Evolutionary conservation across 2,113 vertebrate species (phyloP).

Genomic region (Columba livia): DNA sequence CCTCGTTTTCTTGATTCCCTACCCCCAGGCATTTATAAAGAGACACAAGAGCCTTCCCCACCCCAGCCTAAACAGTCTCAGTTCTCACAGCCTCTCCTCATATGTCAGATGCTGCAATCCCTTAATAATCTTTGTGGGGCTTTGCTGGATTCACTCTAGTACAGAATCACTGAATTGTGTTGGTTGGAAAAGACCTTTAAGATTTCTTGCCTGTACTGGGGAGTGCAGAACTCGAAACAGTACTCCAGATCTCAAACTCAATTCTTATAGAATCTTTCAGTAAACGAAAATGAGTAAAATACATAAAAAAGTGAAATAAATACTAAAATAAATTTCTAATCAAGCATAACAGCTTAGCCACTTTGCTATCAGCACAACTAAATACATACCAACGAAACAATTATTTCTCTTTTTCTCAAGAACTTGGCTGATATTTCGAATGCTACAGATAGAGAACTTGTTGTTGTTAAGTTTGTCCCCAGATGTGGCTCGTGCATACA

Average conservation of each 20-base stretch:
- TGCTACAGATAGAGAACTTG: constrained; percentile 94
- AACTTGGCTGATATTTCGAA: constrained; percentile 94
- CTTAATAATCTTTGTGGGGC: background rate
- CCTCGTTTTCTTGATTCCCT: background rate
- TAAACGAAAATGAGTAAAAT: background rate
- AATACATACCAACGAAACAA: constrained; percentile 93
- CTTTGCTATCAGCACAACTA: background rate
- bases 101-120: background rate
- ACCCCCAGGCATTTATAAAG: background rate
- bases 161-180: background rate
- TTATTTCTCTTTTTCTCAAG: constrained; percentile 86
- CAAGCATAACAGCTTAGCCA: background rate
- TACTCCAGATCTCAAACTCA: background rate
- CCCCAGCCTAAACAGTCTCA: background rate
- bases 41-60: background rate
- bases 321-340: background rate
- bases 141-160: background rate
- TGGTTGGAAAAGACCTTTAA: no score
- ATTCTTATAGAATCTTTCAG: background rate
- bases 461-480: constrained; percentile 98
- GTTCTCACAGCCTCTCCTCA: background rate
- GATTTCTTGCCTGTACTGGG: background rate
- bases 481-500: constrained; percentile 97
- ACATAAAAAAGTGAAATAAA: background rate
- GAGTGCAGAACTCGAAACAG: background rate